Conservation (phyloP, 2,113 vertebrate species). For the Polypterus senegalus region DNA sequence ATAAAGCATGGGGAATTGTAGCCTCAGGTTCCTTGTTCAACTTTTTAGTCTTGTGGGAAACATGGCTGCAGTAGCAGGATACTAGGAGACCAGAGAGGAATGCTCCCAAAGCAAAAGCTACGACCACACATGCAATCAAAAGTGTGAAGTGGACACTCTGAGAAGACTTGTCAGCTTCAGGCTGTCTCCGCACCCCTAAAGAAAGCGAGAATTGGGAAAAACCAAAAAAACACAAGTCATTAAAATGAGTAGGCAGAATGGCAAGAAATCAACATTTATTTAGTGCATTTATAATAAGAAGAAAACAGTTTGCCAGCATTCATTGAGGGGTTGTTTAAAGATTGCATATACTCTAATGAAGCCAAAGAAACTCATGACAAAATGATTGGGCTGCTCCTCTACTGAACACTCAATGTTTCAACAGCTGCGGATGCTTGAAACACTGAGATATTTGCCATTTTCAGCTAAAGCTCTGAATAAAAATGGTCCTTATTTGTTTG, state of each 20-base stretch:
- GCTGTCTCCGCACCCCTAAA: conserved; percentile 56
- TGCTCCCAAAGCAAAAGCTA: conserved; percentile 72
- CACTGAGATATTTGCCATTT: no score
- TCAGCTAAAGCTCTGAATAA: not conserved
- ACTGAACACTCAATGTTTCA: no score
- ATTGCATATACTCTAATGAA: no score
- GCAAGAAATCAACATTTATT: not conserved
- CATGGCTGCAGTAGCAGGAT: conserved; percentile 74
- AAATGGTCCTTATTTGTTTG: no score
- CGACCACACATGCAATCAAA: conserved; percentile 64
- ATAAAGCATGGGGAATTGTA: conserved; percentile 65
- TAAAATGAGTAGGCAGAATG: conserved; percentile 7
- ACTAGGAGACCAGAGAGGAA: conserved; percentile 73
- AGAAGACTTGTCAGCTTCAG: conserved; percentile 47
- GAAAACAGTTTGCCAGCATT: no score
- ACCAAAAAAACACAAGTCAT: conserved; percentile 8
- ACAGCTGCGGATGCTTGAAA: no score
- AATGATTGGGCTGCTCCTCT: no score
- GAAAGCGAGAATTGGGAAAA: conserved; percentile 11
- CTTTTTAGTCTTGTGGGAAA: conserved; percentile 50
- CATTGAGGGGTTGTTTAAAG: no score
- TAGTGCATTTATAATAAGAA: no score
- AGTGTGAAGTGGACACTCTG: conserved; percentile 68
- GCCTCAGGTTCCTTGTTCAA: conserved; percentile 63
- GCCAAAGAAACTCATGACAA: no score